Conservation (phyloP, 2,888 invertebrate genomes). For the Sphecodes monilicornis region DNA sequence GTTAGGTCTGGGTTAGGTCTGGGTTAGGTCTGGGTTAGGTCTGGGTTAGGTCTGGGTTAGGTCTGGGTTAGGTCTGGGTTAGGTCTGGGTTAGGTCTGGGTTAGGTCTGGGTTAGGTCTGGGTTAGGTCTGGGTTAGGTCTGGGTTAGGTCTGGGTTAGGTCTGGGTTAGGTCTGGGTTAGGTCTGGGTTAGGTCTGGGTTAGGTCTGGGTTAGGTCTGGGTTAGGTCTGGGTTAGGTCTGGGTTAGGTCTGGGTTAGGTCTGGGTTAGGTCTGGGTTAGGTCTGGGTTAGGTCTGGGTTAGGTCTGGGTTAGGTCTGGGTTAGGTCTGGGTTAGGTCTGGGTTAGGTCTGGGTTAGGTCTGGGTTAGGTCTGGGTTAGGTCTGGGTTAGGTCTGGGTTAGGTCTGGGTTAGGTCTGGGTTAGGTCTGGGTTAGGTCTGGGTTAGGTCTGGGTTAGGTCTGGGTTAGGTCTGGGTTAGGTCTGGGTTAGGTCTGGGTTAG, state of each 20-base stretch:
- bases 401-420: slow-evolving; percentile 14
- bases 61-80: slow-evolving; percentile 12
- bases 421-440: slow-evolving; percentile 14
- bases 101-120: slow-evolving; percentile 12
- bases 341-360: slow-evolving; percentile 12
- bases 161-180: slow-evolving; percentile 14
- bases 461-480: no score
- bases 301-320: slow-evolving; percentile 14
- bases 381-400: slow-evolving; percentile 14
- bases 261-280: slow-evolving; percentile 14
- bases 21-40: slow-evolving; percentile 14
- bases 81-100: slow-evolving; percentile 14
- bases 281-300: slow-evolving; percentile 14
- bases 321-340: slow-evolving; percentile 14
- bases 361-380: slow-evolving; percentile 14
- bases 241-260: slow-evolving; percentile 14
- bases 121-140: slow-evolving; percentile 14
- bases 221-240: slow-evolving; percentile 14
- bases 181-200: slow-evolving; percentile 12
- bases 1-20: slow-evolving; percentile 14
- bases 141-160: slow-evolving; percentile 14
- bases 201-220: slow-evolving; percentile 12
- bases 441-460: slow-evolving; percentile 10
- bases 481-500: background rate
- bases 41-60: slow-evolving; percentile 14